Conservation (phyloP, 1,140 invertebrate species). For the Glomeris maerens region DNA sequence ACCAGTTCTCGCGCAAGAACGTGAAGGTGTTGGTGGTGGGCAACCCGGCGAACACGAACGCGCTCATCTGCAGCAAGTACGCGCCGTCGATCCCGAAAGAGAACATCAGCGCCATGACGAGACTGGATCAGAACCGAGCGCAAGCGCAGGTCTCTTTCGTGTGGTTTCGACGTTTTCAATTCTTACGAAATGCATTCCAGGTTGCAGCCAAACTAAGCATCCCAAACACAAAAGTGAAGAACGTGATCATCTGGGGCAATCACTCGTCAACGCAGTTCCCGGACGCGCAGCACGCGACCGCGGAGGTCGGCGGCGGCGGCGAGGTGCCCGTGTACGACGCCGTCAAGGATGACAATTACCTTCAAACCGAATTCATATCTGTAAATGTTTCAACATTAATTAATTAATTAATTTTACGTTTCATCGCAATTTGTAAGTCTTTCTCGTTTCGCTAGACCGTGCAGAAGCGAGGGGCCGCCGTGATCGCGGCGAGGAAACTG, state of each 20-base stretch:
- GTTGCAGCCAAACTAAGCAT: slow-evolving; percentile 39
- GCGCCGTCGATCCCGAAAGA: slow-evolving; percentile 92
- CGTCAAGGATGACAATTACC: slow-evolving; percentile 65
- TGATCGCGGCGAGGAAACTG: slow-evolving; percentile 93
- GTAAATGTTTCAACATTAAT: slow-evolving; percentile 24
- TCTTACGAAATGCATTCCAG: slow-evolving; percentile 19
- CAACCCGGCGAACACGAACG: slow-evolving; percentile 99
- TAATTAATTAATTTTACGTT: background rate
- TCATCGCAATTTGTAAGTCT: slow-evolving; percentile 4
- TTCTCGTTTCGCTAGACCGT: slow-evolving; percentile 48
- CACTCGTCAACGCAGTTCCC: slow-evolving; percentile 98
- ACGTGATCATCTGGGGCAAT: slow-evolving; percentile 98
- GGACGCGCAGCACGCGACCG: slow-evolving; percentile 75
- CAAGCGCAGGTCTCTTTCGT: slow-evolving; percentile 48
- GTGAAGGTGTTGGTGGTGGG: slow-evolving; percentile 90
- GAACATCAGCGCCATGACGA: slow-evolving; percentile 96
- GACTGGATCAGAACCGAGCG: slow-evolving; percentile 94
- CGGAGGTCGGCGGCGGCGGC: slow-evolving; percentile 41
- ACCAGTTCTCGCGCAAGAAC: slow-evolving; percentile 82
- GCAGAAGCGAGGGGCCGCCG: slow-evolving; percentile 92
- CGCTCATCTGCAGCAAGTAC: slow-evolving; percentile 87
- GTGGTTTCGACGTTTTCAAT: background rate
- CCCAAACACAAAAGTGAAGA: slow-evolving; percentile 58
- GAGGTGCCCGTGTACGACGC: slow-evolving; percentile 45
- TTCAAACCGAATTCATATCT: slow-evolving; percentile 65